Evolutionary conservation across 2,113 vertebrate genomes (phyloP).

Genomic region (Hippoglossus stenolepis): DNA sequence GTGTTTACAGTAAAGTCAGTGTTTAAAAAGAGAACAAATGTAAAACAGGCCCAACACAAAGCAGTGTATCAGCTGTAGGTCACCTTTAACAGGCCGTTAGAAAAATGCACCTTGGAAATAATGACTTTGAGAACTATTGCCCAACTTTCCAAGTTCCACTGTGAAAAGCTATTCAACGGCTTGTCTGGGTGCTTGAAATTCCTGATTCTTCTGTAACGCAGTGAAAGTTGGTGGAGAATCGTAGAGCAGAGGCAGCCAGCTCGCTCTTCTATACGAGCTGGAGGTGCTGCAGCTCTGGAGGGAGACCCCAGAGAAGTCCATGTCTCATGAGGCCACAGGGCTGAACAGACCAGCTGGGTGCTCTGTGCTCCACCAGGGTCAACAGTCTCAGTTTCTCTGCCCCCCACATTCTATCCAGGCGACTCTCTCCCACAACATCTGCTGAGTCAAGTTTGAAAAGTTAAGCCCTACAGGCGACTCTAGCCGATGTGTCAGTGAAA

Average conservation of each 20-base stretch:
- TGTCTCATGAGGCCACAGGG: not conserved
- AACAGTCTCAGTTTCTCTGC: not conserved
- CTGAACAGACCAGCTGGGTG: not conserved
- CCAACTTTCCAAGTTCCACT: not conserved
- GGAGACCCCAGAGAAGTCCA: constrained; percentile 18
- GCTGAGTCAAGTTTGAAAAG: constrained; percentile 7
- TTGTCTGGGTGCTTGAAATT: not conserved
- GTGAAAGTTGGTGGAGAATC: not conserved
- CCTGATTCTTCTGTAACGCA: not conserved
- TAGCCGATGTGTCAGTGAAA: not conserved
- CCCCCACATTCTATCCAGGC: not conserved
- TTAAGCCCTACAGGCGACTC: constrained; percentile 8
- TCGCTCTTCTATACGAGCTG: constrained; percentile 1
- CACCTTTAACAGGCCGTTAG: not conserved
- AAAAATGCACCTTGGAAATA: not conserved
- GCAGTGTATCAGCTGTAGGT: not conserved
- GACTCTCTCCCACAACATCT: not conserved
- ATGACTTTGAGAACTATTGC: not conserved
- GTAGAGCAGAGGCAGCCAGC: not conserved
- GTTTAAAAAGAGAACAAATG: not conserved
- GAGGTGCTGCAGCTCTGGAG: not conserved
- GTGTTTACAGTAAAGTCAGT: constrained; percentile 7
- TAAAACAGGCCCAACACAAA: not conserved
- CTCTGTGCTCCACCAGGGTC: not conserved
- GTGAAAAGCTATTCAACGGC: not conserved